Base-by-base conservation (phyloP, 2,797 vertebrate genomes). In the Sorex maritimensis region DNA sequence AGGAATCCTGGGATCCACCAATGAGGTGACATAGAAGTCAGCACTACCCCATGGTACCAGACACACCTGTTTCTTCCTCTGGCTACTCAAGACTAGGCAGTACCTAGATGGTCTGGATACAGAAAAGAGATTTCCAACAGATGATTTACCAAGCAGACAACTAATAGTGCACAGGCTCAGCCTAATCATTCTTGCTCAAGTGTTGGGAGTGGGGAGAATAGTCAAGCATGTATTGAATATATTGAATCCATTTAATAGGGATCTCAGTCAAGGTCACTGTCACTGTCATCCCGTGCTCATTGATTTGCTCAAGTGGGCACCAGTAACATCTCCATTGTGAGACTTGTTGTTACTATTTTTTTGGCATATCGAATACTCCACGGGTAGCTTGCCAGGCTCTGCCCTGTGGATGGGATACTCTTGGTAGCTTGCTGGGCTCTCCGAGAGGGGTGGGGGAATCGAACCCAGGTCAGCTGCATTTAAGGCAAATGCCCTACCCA, bases 101-200 rank as follows among this genome's bases (percentile, higher is more conserved):
- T 19, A 61, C 49, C 14, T 30, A 84, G 63, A 46, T 13, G 6
- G 68, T 69, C n/a, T 95, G n/a, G 92, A 84, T 75, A 81, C 2
- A 77, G 52, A 67, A 79, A 65, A 69, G 72, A 67, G 4, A 12
- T 81, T 79, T 75, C 81, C 34, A 58, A 23, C 21, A 55, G 68
- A 63, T 73, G 28, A 46, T 72, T 87, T 88, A 28, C 55, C 55
- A 12, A 79, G 1, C 61, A 75, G 34, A 12, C 77, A 63, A 73
- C 12, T 71, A 26, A 58, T 21, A 58, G 21, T 12, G 13, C 17
- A 13, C 34, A 68, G 65, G 1, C 72, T 71, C 77, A 30, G 14
- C n/a, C 26, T 49, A 34, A 72, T 75, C 9, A 4, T 72, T 85
- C 75, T n/a, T 71, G 13, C 2, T 11, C 6, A 14, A 6, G 2